A percentile compares a stretch with the other conserved stretches of the same genome.
phyloP scores from a whole-genome alignment of 1,140 invertebrate species.

The Aphis craccivora region DNA sequence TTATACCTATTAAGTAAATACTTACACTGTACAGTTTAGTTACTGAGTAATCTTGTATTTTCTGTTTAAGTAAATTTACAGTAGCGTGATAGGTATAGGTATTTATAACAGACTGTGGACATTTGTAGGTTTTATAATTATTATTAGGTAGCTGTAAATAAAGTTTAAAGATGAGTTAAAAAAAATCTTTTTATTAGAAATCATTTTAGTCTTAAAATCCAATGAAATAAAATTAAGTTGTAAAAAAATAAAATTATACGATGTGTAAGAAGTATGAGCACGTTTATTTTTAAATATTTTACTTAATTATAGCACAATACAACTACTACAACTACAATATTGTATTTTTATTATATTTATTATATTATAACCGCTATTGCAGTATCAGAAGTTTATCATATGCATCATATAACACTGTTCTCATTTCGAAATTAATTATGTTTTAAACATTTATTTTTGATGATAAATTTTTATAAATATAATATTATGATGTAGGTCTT shows the following conservation, averaged over 20 bases:
- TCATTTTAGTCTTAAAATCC: background rate
- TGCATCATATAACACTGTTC: background rate
- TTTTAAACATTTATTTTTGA: background rate
- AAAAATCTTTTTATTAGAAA: background rate
- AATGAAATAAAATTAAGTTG: background rate
- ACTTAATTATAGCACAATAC: background rate
- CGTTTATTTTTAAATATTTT: background rate
- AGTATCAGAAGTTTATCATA: background rate
- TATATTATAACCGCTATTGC: background rate
- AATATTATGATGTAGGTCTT: background rate
- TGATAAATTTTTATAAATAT: background rate
- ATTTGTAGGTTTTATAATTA: conserved; percentile 18
- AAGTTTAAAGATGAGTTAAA: background rate
- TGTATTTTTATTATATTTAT: too few species aligned
- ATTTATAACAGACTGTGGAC: background rate
- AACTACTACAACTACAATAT: background rate
- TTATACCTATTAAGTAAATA: background rate
- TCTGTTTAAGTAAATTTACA: background rate
- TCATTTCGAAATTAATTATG: background rate
- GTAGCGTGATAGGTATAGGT: background rate
- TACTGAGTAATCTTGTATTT: background rate
- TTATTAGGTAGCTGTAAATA: background rate
- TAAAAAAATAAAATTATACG: background rate
- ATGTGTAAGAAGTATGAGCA: background rate
- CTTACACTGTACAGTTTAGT: background rate